phyloP scores from a whole-genome alignment of 2,888 invertebrate species.

The Pimpla rufipes region DNA sequence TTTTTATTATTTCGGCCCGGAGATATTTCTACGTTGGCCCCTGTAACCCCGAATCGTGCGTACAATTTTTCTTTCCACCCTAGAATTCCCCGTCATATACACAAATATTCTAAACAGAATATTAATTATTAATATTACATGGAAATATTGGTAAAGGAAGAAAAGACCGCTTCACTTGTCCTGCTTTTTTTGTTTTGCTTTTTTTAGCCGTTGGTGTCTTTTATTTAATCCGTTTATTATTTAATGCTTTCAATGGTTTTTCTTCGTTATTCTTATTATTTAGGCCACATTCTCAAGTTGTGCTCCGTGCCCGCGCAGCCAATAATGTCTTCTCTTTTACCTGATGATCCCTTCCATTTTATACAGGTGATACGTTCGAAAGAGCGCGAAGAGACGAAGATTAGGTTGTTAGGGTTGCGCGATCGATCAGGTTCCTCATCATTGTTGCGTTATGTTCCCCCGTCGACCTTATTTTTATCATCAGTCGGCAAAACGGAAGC shows the following conservation, averaged over 20 bases:
- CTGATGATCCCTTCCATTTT: background rate
- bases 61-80: constrained; percentile 1
- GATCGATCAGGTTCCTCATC: constrained; percentile 15
- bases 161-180: constrained; percentile 27
- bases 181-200: constrained; percentile 13
- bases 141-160: constrained; percentile 48
- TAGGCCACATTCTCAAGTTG: constrained; percentile 30
- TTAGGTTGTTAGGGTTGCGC: constrained; percentile 21
- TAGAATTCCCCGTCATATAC: constrained; percentile 29
- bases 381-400: background rate
- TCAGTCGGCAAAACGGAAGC: constrained; percentile 73
- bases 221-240: constrained; percentile 12
- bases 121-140: constrained; percentile 45
- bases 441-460: constrained; percentile 46
- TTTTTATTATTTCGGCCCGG: constrained; percentile 30
- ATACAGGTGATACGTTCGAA: background rate
- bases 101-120: constrained; percentile 44
- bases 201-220: constrained; percentile 1
- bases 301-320: constrained; percentile 2
- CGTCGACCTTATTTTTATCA: constrained; percentile 44
- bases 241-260: constrained; percentile 13
- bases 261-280: background rate
- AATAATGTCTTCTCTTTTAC: background rate
- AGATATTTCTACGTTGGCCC: constrained; percentile 47
- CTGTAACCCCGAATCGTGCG: constrained; percentile 45